phyloP scores from a whole-genome alignment of 2,113 vertebrate species.

The Gambusia holbrooki region DNA sequence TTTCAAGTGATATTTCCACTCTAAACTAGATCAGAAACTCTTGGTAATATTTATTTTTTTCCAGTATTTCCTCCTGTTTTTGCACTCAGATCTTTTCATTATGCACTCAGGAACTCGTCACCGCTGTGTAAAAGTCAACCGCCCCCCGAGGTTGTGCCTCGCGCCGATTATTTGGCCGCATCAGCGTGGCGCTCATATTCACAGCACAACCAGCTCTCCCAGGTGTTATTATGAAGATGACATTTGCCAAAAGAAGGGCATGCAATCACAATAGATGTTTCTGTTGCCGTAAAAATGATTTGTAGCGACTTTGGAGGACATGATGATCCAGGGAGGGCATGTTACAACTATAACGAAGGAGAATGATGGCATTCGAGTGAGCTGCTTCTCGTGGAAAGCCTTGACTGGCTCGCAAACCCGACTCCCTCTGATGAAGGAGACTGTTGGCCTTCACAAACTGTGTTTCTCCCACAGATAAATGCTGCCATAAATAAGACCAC shows the following conservation, averaged over 20 bases:
- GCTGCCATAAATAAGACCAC: slow-evolving; percentile 61
- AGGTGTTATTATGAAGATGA: slow-evolving; percentile 65
- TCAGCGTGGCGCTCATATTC: slow-evolving; percentile 47
- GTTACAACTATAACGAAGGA: slow-evolving; percentile 27
- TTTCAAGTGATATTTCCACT: too few relatives aligned
- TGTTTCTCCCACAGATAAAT: slow-evolving; percentile 57
- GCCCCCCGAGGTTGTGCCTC: slow-evolving; percentile 46
- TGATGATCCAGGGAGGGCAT: slow-evolving; percentile 57
- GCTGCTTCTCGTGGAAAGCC: slow-evolving; percentile 38
- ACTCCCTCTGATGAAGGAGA: slow-evolving; percentile 41
- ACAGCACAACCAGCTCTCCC: slow-evolving; percentile 42
- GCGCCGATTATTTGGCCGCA: slow-evolving; percentile 26
- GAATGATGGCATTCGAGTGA: slow-evolving; percentile 47
- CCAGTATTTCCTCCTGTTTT: not conserved
- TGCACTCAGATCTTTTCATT: slow-evolving; percentile 17
- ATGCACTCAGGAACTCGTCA: slow-evolving; percentile 9
- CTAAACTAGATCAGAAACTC: too few relatives aligned
- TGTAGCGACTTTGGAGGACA: slow-evolving; percentile 45
- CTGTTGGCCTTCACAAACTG: slow-evolving; percentile 58
- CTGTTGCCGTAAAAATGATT: slow-evolving; percentile 63
- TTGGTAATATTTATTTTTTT: too few relatives aligned
- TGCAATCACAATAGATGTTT: slow-evolving; percentile 67
- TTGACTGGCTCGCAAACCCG: slow-evolving; percentile 65
- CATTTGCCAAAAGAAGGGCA: slow-evolving; percentile 71
- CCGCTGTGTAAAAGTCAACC: slow-evolving; percentile 49